A percentile compares a stretch with the other conserved stretches of the same genome.
Evolutionary conservation across 2,797 vertebrate species (phyloP).

Genomic region (Syngnathus rostellatus): DNA sequence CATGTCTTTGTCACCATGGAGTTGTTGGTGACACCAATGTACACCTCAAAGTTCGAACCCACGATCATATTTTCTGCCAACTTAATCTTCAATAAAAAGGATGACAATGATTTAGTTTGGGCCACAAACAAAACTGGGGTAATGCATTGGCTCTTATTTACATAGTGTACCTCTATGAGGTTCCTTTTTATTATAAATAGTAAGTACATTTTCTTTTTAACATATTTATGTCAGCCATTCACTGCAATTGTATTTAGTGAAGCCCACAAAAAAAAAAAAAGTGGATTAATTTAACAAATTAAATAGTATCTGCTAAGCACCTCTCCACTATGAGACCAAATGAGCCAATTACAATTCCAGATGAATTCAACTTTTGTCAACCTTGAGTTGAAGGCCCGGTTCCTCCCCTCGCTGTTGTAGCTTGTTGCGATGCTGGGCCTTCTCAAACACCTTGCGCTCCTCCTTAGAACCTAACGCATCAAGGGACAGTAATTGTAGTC

Average conservation of each 20-base stretch:
- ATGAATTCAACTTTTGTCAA: neutral
- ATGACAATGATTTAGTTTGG: neutral
- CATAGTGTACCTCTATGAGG: neutral
- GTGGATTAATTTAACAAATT: no score
- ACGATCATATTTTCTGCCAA: conserved; percentile 69
- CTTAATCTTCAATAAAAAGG: conserved; percentile 65
- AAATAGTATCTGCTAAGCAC: no score
- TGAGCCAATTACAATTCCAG: neutral
- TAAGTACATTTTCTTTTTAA: neutral
- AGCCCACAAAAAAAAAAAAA: no score
- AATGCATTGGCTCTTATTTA: neutral
- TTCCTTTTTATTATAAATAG: neutral
- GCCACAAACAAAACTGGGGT: neutral
- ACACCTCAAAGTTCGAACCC: conserved; percentile 76
- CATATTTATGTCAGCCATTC: neutral
- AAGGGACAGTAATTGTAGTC: no score
- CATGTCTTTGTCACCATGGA: conserved; percentile 43
- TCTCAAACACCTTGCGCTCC: conserved; percentile 72
- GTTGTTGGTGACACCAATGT: conserved; percentile 70
- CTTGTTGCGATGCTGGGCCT: conserved; percentile 70
- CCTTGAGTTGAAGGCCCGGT: conserved; percentile 64
- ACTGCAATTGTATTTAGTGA: neutral
- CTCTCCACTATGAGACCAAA: no score
- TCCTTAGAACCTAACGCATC: conserved; percentile 71
- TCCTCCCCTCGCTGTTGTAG: conserved; percentile 47